Percentiles rank a stretch among this genome's conserved stretches.
These are phyloP conservation scores for Odocoileus hemionus DNA, from an alignment of 2,113 vertebrate genomes.

Conservation along the genomic window DNA sequence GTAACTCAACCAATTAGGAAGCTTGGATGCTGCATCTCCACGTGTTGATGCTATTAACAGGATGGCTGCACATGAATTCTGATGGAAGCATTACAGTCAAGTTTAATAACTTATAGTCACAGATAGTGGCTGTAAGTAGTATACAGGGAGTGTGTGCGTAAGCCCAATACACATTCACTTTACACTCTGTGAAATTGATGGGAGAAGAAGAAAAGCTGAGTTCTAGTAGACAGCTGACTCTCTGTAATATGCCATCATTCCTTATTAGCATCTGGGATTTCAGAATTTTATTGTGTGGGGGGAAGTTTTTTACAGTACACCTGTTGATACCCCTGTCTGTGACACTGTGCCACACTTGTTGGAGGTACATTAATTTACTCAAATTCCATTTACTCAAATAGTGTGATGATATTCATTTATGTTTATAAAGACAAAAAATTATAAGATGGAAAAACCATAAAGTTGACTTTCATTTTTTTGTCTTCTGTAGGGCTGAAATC, in stretches of 20 bases:
- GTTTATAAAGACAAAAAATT: background rate
- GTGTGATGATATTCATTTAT: background rate
- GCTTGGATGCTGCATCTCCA: slow-evolving; percentile 23
- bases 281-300: background rate
- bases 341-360: background rate
- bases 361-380: background rate
- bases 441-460: background rate
- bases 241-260: background rate
- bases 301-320: background rate
- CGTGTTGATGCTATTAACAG: slow-evolving; percentile 45
- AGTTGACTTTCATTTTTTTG: background rate
- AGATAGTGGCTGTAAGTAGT: background rate
- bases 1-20: slow-evolving; percentile 43
- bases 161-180: background rate
- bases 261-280: background rate
- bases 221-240: background rate
- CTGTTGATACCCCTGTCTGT: background rate
- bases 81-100: slow-evolving; percentile 23
- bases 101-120: slow-evolving; percentile 46
- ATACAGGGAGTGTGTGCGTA: background rate
- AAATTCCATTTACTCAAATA: background rate
- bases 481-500: background rate
- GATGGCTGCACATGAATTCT: background rate
- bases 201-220: background rate
- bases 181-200: background rate